Conservation (phyloP, 2,797 vertebrate genomes). For the Enteromius treurensis region DNA sequence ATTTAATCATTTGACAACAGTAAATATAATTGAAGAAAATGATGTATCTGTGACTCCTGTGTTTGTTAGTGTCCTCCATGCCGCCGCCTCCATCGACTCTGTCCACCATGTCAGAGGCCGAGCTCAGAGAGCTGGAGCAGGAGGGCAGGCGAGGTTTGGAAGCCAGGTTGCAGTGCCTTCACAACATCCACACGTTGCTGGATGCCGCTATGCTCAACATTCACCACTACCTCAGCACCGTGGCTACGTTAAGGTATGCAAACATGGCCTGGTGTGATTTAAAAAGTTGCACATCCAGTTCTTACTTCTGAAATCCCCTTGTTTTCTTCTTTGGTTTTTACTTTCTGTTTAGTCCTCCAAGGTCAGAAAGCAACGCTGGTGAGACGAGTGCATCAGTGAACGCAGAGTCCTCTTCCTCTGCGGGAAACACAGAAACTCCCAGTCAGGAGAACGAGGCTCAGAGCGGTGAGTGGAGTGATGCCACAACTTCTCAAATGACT, state of each 20-base stretch:
- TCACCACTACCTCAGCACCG: conserved; percentile 93
- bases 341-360: conserved; percentile 71
- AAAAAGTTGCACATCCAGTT: background rate
- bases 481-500: background rate
- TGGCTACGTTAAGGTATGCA: conserved; percentile 83
- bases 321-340: background rate
- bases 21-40: background rate
- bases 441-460: conserved; percentile 59
- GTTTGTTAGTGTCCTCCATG: conserved; percentile 86
- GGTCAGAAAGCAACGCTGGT: conserved; percentile 60
- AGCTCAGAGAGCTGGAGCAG: conserved; percentile 89
- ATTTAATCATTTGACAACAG: no score
- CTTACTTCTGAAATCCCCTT: conserved; percentile 11
- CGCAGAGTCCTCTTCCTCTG: conserved; percentile 51
- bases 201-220: conserved; percentile 97
- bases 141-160: conserved; percentile 89
- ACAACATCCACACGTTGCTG: conserved; percentile 94
- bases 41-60: background rate
- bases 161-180: conserved; percentile 91
- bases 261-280: background rate
- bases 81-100: conserved; percentile 90
- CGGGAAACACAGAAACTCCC: conserved; percentile 53
- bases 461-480: conserved; percentile 60
- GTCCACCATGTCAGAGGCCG: conserved; percentile 87
- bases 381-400: conserved; percentile 56